Base-by-base conservation (phyloP, 1,140 invertebrate species). In the Drosophila pallidifrons region DNA sequence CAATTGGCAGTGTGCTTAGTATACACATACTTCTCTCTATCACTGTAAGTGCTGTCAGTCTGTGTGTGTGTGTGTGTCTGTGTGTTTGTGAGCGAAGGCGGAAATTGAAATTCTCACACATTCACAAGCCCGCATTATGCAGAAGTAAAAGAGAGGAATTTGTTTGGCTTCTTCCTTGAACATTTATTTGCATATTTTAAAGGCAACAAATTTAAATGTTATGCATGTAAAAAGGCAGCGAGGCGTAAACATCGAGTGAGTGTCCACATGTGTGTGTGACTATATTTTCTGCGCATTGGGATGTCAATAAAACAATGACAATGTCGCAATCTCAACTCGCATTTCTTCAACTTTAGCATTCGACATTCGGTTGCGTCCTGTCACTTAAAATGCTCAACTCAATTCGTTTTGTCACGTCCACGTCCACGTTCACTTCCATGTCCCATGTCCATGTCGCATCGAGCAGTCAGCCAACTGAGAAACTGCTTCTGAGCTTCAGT, bases 161-260 rank as follows among this genome's bases (percentile, higher is more conserved):
- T 54, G 47, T 60, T 25, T 55, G 66, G n/a, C 47, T 65, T 4
- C 67, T 63, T 65, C 51, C 51, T 45, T 32, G 51, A 46, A 47
- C 75, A 88, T 88, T 85, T 90, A 81, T 88, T 85, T 89, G 85
- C 81, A 88, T 88, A 85, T 89, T 85, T 85, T 85, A 52, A 85
- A 67, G 81, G 81, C 69, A 70, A 70, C 69, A 75, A 25, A 88
- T 89, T 88, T 89, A 79, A 88, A 82, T 85, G 70, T 78, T 75
- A 63, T 73, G 63, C 54, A 72, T 59, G 68, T 54, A 15, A 55
- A 5, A 46, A 35, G 10, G 45, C 54, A 66, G 10, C 7, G 38
- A 61, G 49, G 74, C 51, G 52, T 38, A 69, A 72, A 65, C 47
- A 52, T 7, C 7, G 7, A 25, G n/a, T 45, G n/a, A 43, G 38